phyloP scores from a whole-genome alignment of 1,140 invertebrate genomes.

The Pogonognathellus flavescens region DNA sequence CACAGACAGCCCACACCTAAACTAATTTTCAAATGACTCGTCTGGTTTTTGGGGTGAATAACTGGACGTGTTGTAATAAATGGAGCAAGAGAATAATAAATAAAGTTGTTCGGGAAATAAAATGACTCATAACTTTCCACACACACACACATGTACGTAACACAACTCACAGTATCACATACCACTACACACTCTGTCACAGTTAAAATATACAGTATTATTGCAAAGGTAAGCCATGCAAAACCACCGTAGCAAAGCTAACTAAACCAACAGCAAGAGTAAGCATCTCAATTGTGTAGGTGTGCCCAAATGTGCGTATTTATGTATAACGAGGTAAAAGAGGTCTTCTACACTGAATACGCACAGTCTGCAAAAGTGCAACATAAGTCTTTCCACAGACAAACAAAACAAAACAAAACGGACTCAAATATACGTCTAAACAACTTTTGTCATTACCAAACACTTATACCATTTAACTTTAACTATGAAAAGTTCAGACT shows the following conservation, averaged over 20 bases:
- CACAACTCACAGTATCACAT: neutral
- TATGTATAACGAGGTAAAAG: too few species aligned
- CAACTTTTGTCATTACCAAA: too few species aligned
- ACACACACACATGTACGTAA: neutral
- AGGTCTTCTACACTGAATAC: too few species aligned
- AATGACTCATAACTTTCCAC: neutral
- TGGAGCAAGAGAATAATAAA: slow-evolving; percentile 1
- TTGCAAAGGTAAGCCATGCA: neutral
- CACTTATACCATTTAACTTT: too few species aligned
- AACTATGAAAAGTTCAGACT: too few species aligned
- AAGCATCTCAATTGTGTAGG: too few species aligned
- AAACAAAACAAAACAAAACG: too few species aligned
- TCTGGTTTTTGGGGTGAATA: neutral
- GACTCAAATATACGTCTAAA: too few species aligned
- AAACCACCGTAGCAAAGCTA: neutral
- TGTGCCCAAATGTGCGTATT: too few species aligned
- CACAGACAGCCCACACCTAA: neutral
- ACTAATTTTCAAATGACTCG: neutral
- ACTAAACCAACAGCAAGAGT: too few species aligned
- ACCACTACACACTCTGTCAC: neutral
- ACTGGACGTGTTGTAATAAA: neutral
- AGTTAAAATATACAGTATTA: neutral
- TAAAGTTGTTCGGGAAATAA: neutral
- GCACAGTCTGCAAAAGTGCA: too few species aligned
- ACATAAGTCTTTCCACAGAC: too few species aligned